Evolutionary conservation across 2,797 vertebrate genomes (phyloP), one percentile per base, ranked within the genome.

Genomic region (Takifugu rubripes): DNA sequence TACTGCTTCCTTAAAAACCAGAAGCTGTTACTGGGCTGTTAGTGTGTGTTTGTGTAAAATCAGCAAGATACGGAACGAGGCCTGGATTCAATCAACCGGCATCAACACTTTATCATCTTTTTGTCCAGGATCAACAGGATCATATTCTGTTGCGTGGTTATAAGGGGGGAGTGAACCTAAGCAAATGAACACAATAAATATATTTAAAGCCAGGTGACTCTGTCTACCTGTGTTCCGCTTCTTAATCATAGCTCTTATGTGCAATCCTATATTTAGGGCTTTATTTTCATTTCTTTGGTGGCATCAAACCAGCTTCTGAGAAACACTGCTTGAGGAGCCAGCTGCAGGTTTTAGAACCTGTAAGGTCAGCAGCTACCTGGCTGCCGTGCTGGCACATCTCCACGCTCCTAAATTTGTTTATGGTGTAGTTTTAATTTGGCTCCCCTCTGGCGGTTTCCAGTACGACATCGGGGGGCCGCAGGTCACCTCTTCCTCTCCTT

Each of bases 401-500:
- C 3, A 61, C 59, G 63, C 73, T 66, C 73, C 75, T 84, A 71
- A 78, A 80, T 16, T 3, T 56, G 56, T 85, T 88, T 82, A 84
- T 81, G 51, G 72, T 71, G 68, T 42, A 15, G 55, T 78, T 79
- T 84, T 72, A 79, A 83, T 73, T 65, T 25, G 73, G 44, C 73
- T 65, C 83, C 78, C 83, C 74, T 81, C 71, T 54, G 67, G 76
- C 9, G 45, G 49, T 85, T 84, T 81, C 69, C 84, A 85, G 75
- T 70, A 78, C 56, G 79, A 71, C 86, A 72, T 81, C 61, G 21
- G 83, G 83, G 81, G 78, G 77, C 62, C 75, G 67, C 69, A 60
- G 79, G 83, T 85, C 81, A 81, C 74, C 54, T 82, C 80, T 80
- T 83, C 77, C 80, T 75, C 70, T 62, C 52, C 80, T 85, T 88